phyloP scores from a whole-genome alignment of 1,140 invertebrate species.

The Neomicropteryx cornuta region DNA sequence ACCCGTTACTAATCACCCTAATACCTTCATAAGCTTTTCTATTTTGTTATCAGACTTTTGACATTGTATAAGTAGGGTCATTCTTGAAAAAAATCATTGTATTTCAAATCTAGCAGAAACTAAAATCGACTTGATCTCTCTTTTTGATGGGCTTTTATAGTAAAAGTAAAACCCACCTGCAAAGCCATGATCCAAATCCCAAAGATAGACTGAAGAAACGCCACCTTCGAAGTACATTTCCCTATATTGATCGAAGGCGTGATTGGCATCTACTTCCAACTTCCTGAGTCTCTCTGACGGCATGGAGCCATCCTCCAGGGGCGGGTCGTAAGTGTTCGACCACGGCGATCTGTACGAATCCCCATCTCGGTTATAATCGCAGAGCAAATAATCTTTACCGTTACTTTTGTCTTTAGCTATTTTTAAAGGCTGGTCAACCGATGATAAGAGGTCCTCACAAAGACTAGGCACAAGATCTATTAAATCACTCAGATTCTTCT shows the following conservation, averaged over 20 bases:
- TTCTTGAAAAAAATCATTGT: too few species aligned
- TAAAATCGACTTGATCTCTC: too few species aligned
- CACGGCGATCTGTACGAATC: slow-evolving; percentile 99
- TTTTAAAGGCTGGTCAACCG: slow-evolving; percentile 97
- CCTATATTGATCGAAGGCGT: slow-evolving; percentile 96
- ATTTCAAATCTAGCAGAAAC: too few species aligned
- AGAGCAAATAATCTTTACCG: slow-evolving; percentile 95
- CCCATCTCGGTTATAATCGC: slow-evolving; percentile 98
- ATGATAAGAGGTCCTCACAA: slow-evolving; percentile 94
- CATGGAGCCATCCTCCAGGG: slow-evolving; percentile 95
- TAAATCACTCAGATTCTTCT: slow-evolving; percentile 95
- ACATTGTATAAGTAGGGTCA: too few species aligned
- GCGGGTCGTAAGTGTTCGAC: slow-evolving; percentile 98
- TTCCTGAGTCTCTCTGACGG: slow-evolving; percentile 92
- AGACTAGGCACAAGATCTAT: slow-evolving; percentile 93
- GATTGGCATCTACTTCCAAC: slow-evolving; percentile 95
- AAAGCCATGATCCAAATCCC: slow-evolving; percentile 98
- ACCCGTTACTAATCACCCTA: too few species aligned
- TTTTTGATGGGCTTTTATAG: too few species aligned
- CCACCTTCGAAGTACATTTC: slow-evolving; percentile 99
- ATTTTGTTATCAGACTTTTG: too few species aligned
- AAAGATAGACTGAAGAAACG: slow-evolving; percentile 97
- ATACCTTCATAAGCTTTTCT: too few species aligned
- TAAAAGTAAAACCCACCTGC: slow-evolving; percentile 47
- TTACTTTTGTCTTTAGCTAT: slow-evolving; percentile 90